Conservation (phyloP, 2,113 vertebrate genomes). For the Cyanoderma ruficeps region DNA sequence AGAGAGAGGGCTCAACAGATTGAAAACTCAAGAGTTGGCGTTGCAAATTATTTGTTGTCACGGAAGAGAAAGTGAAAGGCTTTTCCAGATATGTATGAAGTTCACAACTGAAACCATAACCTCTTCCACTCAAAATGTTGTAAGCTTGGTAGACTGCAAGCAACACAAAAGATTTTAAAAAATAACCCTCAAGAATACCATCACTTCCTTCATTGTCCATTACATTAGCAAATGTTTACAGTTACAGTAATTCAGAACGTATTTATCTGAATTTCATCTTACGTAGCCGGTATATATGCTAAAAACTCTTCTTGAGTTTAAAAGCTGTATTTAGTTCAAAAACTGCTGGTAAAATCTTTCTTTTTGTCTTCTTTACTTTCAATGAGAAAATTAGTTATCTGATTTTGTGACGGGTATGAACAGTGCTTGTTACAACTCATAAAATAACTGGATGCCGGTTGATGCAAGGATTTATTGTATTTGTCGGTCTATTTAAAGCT, state of each 20-base stretch:
- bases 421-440: background rate
- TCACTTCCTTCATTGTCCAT: background rate
- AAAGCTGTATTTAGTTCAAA: background rate
- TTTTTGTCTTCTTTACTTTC: background rate
- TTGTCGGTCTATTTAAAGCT: slow-evolving; percentile 20
- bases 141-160: background rate
- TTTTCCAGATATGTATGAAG: background rate
- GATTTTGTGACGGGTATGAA: background rate
- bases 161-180: background rate
- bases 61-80: slow-evolving; percentile 43
- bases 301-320: background rate
- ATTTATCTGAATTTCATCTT: background rate
- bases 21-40: background rate
- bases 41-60: background rate
- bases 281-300: background rate
- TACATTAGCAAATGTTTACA: background rate
- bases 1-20: background rate
- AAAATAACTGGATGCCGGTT: background rate
- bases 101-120: background rate
- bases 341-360: background rate
- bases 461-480: background rate
- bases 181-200: background rate
- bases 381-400: background rate
- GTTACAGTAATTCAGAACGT: background rate
- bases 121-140: background rate